These are phyloP conservation scores for Pelobates cultripes DNA, from an alignment of 2,797 vertebrate species.

Conservation along the genomic window DNA sequence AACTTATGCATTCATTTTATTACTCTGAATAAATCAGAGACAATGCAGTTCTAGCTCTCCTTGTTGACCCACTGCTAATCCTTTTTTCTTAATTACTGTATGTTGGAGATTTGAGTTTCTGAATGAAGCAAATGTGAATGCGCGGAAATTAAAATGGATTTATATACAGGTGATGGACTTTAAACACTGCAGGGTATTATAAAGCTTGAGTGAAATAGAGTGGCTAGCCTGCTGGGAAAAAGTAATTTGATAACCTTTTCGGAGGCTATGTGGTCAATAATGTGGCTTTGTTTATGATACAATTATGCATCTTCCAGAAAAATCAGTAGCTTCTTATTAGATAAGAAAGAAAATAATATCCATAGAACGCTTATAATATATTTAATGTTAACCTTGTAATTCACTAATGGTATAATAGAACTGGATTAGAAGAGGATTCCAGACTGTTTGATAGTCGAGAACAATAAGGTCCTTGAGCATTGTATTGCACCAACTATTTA, in stretches of 20 bases:
- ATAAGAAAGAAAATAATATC: background rate
- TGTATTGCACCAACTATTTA: too few species aligned
- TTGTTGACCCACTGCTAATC: constrained; percentile 76
- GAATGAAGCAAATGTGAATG: constrained; percentile 73
- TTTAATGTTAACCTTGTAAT: background rate
- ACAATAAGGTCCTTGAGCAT: too few species aligned
- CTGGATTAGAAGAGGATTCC: too few species aligned
- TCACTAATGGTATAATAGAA: background rate
- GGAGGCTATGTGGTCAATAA: background rate
- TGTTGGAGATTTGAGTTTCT: constrained; percentile 75
- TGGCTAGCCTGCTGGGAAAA: constrained; percentile 70
- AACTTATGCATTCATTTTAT: constrained; percentile 3
- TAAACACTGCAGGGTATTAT: constrained; percentile 69
- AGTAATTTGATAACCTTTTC: constrained; percentile 75
- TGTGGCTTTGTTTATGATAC: background rate
- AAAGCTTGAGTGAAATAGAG: constrained; percentile 68
- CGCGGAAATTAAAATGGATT: constrained; percentile 77
- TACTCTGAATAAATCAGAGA: constrained; percentile 35
- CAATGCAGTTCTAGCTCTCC: constrained; percentile 71
- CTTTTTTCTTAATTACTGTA: constrained; percentile 75
- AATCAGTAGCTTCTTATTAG: background rate
- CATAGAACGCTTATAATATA: background rate
- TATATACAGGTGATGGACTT: constrained; percentile 74
- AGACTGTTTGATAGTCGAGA: too few species aligned
- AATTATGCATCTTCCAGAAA: background rate